Evolutionary conservation across 2,888 invertebrate genomes (phyloP).

Genomic region (Caradrina clavipalpis): DNA sequence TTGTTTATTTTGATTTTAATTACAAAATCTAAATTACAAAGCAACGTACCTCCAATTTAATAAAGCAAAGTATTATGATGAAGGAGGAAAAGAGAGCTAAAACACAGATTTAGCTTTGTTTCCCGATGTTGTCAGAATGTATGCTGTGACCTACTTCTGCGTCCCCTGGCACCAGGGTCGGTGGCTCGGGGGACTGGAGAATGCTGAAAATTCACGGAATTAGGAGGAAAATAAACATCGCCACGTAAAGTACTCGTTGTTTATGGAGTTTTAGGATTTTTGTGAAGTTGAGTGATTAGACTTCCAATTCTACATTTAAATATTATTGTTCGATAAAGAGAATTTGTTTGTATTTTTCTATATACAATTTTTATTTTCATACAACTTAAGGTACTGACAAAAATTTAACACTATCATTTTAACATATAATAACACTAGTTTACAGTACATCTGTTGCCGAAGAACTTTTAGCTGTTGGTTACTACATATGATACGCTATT

Average conservation of each 20-base stretch:
- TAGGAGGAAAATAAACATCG: not conserved
- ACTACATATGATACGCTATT: too few species aligned
- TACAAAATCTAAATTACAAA: not conserved
- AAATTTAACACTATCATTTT: too few species aligned
- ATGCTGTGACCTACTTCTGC: conserved; percentile 38
- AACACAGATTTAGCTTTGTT: conserved; percentile 26
- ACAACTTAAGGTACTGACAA: too few species aligned
- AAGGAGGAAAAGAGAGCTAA: conserved; percentile 14
- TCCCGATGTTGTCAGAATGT: conserved; percentile 28
- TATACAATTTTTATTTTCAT: too few species aligned
- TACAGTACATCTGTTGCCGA: too few species aligned
- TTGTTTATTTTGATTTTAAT: not conserved
- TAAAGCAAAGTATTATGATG: not conserved
- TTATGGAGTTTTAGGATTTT: not conserved
- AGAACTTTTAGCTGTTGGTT: too few species aligned
- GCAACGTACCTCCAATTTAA: not conserved
- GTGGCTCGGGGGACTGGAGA: not conserved
- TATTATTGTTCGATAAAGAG: not conserved
- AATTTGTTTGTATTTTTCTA: too few species aligned
- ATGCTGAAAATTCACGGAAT: conserved; percentile 2
- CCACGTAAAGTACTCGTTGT: not conserved
- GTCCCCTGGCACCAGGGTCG: conserved; percentile 3
- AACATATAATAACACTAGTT: too few species aligned
- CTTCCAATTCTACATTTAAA: not conserved
- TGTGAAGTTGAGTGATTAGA: not conserved